Evolutionary conservation across 2,888 invertebrate species (phyloP).

Genomic region (Cephonodes hylas): DNA sequence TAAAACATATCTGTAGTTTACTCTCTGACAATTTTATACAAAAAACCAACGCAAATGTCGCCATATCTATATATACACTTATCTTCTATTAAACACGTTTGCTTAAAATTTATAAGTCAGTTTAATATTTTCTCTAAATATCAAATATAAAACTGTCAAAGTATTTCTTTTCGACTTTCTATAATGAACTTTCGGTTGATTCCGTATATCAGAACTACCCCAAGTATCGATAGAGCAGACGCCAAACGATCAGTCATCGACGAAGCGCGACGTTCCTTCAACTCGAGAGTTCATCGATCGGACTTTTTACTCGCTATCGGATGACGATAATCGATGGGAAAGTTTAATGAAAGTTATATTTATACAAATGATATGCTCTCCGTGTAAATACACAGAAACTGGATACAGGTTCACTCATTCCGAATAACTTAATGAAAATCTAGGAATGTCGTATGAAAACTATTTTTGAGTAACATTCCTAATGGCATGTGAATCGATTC

Average conservation of each 20-base stretch:
- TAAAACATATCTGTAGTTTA: not conserved
- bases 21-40: not conserved
- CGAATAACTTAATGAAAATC: not conserved
- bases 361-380: conserved; percentile 10
- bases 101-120: not conserved
- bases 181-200: not conserved
- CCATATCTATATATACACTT: too few relatives aligned
- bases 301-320: conserved; percentile 59
- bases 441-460: not conserved
- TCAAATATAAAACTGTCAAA: not conserved
- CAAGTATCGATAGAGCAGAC: not conserved
- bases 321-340: conserved; percentile 62
- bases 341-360: conserved; percentile 54
- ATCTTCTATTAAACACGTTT: not conserved
- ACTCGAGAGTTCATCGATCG: conserved; percentile 69
- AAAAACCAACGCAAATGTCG: too few relatives aligned
- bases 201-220: not conserved
- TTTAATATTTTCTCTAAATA: not conserved
- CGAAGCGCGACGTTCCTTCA: conserved; percentile 75
- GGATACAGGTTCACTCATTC: not conserved
- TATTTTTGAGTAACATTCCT: not conserved
- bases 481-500: too few relatives aligned
- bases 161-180: too few relatives aligned
- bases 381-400: conserved; percentile 2
- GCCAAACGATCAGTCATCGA: conserved; percentile 45